phyloP scores from a whole-genome alignment of 1,140 invertebrate genomes.

The Rhagoletis zephyria region DNA sequence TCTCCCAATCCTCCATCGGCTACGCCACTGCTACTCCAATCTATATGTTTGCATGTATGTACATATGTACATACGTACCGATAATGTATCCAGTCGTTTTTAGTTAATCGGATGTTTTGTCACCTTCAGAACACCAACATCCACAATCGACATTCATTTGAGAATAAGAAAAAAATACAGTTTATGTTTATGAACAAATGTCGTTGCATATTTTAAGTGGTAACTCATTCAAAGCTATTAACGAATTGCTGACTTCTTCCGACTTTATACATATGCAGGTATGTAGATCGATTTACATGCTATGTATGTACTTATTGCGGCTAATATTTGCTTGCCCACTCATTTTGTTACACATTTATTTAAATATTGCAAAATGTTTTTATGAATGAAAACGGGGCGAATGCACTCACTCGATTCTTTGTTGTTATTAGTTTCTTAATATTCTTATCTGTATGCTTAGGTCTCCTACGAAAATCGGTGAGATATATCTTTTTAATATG shows the following conservation, averaged over 20 bases:
- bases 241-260: background rate
- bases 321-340: background rate
- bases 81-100: background rate
- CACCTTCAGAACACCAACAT: background rate
- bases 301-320: background rate
- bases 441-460: too few relatives aligned
- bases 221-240: background rate
- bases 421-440: too few relatives aligned
- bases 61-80: background rate
- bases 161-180: background rate
- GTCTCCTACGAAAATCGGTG: too few relatives aligned
- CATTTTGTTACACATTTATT: background rate
- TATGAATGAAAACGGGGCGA: conserved; percentile 65
- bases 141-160: background rate
- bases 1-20: too few relatives aligned
- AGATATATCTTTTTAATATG: too few relatives aligned
- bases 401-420: background rate
- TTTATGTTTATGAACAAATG: background rate
- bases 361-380: conserved; percentile 34
- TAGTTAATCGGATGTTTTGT: background rate
- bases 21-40: too few relatives aligned
- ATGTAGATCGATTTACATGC: too few relatives aligned
- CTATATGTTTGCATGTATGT: background rate
- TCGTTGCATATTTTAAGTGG: background rate
- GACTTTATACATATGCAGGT: too few relatives aligned